phyloP scores from a whole-genome alignment of 2,113 vertebrate species.

The Hyla sarda region DNA sequence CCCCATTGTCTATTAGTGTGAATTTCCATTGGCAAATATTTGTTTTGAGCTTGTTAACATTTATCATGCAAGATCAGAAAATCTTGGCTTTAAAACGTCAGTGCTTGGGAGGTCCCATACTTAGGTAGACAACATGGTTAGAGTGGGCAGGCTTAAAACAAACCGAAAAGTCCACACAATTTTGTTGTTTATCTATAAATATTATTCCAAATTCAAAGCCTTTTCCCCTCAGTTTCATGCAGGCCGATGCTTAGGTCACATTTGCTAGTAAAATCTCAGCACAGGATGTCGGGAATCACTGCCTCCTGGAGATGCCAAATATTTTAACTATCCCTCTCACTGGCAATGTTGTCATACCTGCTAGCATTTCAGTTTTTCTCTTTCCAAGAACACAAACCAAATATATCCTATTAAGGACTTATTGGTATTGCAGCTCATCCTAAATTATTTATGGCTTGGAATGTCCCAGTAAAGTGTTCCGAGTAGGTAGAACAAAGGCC shows the following conservation, averaged over 20 bases:
- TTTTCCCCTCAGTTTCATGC: neutral
- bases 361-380: neutral
- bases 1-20: no score
- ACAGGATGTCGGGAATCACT: neutral
- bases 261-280: neutral
- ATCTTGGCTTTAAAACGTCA: no score
- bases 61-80: no score
- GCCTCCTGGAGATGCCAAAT: neutral
- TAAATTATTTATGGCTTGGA: conserved; percentile 23
- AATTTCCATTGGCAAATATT: no score
- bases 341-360: conserved; percentile 4
- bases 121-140: no score
- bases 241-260: neutral
- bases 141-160: no score
- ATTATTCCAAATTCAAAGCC: neutral
- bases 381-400: conserved; percentile 18
- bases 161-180: no score
- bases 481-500: conserved; percentile 19
- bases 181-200: no score
- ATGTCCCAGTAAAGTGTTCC: conserved; percentile 20
- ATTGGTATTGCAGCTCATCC: neutral
- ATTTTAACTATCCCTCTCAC: neutral
- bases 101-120: no score
- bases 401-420: conserved; percentile 33
- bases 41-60: no score